Conservation (phyloP, 1,140 invertebrate species). For the Drosophila funebris region DNA sequence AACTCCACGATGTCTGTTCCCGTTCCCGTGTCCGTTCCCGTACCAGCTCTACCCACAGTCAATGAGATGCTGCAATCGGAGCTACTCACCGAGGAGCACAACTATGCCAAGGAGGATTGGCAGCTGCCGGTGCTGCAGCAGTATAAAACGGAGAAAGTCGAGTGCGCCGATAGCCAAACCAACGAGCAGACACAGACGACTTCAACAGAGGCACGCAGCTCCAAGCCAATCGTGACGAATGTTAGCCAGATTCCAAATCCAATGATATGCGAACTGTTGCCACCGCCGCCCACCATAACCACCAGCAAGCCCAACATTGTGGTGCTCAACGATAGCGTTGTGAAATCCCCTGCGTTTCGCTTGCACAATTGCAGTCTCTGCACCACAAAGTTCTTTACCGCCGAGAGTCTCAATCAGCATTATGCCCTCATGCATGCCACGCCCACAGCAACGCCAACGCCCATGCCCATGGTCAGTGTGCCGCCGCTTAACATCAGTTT, state of each 20-base stretch:
- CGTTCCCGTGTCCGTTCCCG: neutral
- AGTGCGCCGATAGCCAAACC: slow-evolving; percentile 24
- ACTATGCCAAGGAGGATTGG: slow-evolving; percentile 79
- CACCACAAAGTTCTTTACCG: slow-evolving; percentile 69
- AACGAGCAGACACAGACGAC: neutral
- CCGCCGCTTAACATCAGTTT: slow-evolving; percentile 47
- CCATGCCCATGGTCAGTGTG: slow-evolving; percentile 64
- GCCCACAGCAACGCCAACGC: neutral
- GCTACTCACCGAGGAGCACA: slow-evolving; percentile 74
- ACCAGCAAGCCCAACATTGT: slow-evolving; percentile 74
- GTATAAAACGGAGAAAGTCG: slow-evolving; percentile 77
- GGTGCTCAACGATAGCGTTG: slow-evolving; percentile 79
- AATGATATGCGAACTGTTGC: slow-evolving; percentile 53
- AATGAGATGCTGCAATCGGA: slow-evolving; percentile 71
- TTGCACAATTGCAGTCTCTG: slow-evolving; percentile 70
- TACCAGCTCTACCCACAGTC: slow-evolving; percentile 12
- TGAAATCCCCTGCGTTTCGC: slow-evolving; percentile 72
- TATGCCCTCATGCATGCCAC: slow-evolving; percentile 48
- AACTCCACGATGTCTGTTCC: neutral
- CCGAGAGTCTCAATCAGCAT: slow-evolving; percentile 72
- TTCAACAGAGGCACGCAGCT: slow-evolving; percentile 43
- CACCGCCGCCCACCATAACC: slow-evolving; percentile 8
- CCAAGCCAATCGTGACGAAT: slow-evolving; percentile 77
- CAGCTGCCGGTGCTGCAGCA: slow-evolving; percentile 47
- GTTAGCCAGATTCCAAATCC: slow-evolving; percentile 71